Evolutionary conservation across 2,797 vertebrate genomes (phyloP).

Genomic region (Ciconia nigra): DNA sequence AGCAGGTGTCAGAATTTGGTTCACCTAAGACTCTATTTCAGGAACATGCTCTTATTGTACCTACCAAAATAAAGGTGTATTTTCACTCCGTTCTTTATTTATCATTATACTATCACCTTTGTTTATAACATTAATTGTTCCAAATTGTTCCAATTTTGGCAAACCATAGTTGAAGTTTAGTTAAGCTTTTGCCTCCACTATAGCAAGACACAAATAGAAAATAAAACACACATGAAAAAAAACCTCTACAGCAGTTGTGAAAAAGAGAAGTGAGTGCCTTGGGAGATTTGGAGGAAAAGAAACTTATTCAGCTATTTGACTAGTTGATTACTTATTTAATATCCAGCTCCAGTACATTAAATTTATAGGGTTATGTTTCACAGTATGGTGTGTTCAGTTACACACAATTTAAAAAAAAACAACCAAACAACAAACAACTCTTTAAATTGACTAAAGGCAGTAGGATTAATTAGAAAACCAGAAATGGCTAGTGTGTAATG

Average conservation of each 20-base stretch:
- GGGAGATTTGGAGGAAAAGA: slow-evolving; percentile 45
- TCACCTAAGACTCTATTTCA: neutral
- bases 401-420: neutral
- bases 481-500: neutral
- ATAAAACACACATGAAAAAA: neutral
- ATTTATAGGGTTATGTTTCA: neutral
- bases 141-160: slow-evolving; percentile 19
- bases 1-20: neutral
- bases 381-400: neutral
- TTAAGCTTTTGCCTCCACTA: slow-evolving; percentile 18
- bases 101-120: slow-evolving; percentile 12
- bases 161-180: slow-evolving; percentile 50
- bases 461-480: neutral
- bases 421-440: neutral
- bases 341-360: neutral
- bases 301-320: neutral
- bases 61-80: neutral
- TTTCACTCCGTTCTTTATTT: neutral
- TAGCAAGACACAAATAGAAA: neutral
- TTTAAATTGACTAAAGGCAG: neutral
- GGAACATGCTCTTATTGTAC: neutral
- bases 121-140: neutral
- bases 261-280: neutral
- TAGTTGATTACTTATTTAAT: slow-evolving; percentile 6
- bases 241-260: neutral